phyloP scores from a whole-genome alignment of 2,888 invertebrate species.

The Thysanoteuthis rhombus region DNA sequence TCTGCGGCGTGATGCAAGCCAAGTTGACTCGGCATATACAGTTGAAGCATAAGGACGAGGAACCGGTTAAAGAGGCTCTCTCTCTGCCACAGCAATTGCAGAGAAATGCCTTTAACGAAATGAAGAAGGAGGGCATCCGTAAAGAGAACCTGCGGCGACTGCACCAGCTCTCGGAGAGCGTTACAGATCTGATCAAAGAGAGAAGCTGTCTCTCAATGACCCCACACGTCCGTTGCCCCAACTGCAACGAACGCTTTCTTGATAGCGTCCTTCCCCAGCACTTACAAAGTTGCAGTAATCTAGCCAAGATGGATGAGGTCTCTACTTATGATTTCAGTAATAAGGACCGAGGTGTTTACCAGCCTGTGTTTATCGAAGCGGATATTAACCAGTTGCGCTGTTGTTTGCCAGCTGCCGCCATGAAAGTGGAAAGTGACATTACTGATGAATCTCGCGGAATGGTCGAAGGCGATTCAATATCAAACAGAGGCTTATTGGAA shows the following conservation, averaged over 20 bases:
- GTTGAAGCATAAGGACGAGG: not conserved
- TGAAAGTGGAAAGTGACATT: not conserved
- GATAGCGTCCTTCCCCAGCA: not conserved
- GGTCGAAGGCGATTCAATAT: not conserved
- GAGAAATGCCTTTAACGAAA: not conserved
- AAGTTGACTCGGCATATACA: conserved; percentile 22
- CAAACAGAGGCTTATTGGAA: not conserved
- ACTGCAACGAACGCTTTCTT: not conserved
- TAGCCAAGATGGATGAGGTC: not conserved
- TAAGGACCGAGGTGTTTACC: not conserved
- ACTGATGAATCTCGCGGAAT: not conserved
- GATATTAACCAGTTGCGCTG: not conserved
- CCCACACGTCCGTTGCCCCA: not conserved
- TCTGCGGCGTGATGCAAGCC: conserved; percentile 23
- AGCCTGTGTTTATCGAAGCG: not conserved
- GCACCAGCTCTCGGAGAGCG: not conserved
- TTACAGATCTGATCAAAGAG: not conserved
- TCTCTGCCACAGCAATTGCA: not conserved
- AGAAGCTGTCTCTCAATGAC: not conserved
- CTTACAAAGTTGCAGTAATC: not conserved
- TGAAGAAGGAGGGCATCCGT: conserved; percentile 14
- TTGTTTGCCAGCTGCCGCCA: not conserved
- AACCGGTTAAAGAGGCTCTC: not conserved
- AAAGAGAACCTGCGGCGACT: not conserved
- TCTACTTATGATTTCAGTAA: not conserved